A percentile compares a stretch with the other conserved stretches of the same genome.
Evolutionary conservation across 2,113 vertebrate genomes (phyloP).

Genomic region (Anguilla japonica): DNA sequence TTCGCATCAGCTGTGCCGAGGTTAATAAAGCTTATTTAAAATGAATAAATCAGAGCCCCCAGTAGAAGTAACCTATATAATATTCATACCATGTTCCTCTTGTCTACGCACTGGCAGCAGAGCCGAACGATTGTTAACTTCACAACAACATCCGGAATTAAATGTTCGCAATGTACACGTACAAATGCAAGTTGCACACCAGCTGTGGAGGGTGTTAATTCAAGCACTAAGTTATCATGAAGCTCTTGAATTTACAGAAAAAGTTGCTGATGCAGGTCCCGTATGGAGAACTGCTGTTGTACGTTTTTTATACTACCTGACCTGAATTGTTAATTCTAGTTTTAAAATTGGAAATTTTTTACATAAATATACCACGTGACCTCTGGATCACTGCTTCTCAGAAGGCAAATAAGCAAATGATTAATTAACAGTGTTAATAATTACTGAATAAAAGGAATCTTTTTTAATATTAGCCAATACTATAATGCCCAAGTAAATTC

Average conservation of each 20-base stretch:
- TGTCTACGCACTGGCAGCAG: neutral
- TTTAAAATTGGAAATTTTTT: neutral
- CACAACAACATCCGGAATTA: neutral
- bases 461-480: too few relatives aligned
- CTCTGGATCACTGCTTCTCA: too few relatives aligned
- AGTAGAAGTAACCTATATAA: slow-evolving; percentile 21
- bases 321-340: neutral
- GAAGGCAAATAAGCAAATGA: too few relatives aligned
- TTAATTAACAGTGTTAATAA: too few relatives aligned
- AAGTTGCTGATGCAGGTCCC: neutral
- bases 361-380: too few relatives aligned
- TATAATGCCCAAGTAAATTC: neutral
- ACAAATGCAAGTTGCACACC: neutral
- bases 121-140: neutral
- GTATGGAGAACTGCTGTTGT: neutral
- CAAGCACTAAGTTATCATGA: neutral
- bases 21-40: slow-evolving; percentile 37
- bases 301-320: neutral
- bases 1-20: slow-evolving; percentile 35
- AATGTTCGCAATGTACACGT: slow-evolving; percentile 2
- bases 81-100: slow-evolving; percentile 16
- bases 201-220: neutral
- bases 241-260: neutral
- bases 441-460: too few relatives aligned
- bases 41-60: slow-evolving; percentile 47